Conservation (phyloP, 2,888 invertebrate species). For the Epinotia brunnichana region DNA sequence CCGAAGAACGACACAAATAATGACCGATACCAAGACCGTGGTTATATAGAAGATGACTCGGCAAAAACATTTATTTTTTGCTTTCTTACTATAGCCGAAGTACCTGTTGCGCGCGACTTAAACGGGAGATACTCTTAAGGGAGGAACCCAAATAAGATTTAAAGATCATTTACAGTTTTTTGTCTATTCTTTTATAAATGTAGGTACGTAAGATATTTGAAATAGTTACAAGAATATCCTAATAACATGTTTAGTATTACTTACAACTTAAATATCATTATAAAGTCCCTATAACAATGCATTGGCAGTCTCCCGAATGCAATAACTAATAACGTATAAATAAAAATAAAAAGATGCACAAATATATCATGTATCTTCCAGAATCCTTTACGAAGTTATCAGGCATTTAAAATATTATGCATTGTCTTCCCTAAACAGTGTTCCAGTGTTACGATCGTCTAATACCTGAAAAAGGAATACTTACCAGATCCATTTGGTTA, state of each 20-base stretch:
- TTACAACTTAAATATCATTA: constrained; percentile 11
- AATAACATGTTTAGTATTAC: constrained; percentile 25
- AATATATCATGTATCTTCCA: constrained; percentile 59
- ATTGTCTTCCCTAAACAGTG: constrained; percentile 67
- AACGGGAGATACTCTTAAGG: constrained; percentile 19
- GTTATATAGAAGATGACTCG: background rate
- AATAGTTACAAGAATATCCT: constrained; percentile 14
- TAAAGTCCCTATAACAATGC: constrained; percentile 23
- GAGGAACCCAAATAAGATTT: constrained; percentile 22
- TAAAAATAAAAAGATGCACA: constrained; percentile 55
- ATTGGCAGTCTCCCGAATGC: constrained; percentile 33
- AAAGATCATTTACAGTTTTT: constrained; percentile 3
- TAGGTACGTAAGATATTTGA: constrained; percentile 14
- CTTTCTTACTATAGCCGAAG: background rate
- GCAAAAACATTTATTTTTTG: background rate
- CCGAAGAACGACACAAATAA: background rate
- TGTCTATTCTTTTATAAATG: constrained; percentile 5
- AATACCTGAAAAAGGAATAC: constrained; percentile 50
- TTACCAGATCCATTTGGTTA: constrained; percentile 46
- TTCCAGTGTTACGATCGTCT: constrained; percentile 54
- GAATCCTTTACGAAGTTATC: constrained; percentile 52
- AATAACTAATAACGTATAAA: constrained; percentile 30
- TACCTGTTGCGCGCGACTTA: constrained; percentile 37
- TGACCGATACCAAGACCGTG: background rate
- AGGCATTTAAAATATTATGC: constrained; percentile 50